Conservation (phyloP, 2,797 vertebrate genomes). For the Pangasius djambal region DNA sequence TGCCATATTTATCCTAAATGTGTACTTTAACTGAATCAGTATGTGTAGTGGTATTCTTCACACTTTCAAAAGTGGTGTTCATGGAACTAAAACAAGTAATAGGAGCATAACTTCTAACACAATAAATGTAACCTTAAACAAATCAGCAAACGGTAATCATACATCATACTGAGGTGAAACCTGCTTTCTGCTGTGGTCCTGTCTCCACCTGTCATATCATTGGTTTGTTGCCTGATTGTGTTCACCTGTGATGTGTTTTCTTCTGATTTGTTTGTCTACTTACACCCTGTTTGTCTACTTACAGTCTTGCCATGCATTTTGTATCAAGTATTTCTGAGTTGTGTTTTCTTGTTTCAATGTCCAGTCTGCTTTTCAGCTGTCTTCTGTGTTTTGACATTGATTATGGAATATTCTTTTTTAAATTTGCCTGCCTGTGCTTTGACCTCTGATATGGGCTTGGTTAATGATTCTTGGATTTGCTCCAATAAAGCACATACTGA, state of each 20-base stretch:
- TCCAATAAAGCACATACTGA: neutral
- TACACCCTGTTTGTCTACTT: neutral
- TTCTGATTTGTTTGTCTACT: neutral
- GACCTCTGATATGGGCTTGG: neutral
- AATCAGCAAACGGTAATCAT: neutral
- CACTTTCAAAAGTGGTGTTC: neutral
- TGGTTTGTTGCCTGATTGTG: neutral
- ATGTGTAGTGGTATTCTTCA: neutral
- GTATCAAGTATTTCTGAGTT: neutral
- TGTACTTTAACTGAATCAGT: neutral
- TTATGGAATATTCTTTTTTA: neutral
- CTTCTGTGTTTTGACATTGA: neutral
- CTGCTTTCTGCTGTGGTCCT: neutral
- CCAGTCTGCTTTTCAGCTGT: neutral
- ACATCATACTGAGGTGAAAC: neutral
- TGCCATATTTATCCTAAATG: neutral
- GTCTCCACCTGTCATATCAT: neutral
- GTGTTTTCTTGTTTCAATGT: neutral
- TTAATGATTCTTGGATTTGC: neutral
- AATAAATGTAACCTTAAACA: neutral
- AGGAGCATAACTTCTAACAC: neutral
- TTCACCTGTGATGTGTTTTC: neutral
- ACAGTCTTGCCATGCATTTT: neutral
- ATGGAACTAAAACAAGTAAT: neutral
- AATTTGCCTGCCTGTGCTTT: neutral